Evolutionary conservation across 2,113 vertebrate genomes (phyloP).

Genomic region (Cinclus mexicanus): DNA sequence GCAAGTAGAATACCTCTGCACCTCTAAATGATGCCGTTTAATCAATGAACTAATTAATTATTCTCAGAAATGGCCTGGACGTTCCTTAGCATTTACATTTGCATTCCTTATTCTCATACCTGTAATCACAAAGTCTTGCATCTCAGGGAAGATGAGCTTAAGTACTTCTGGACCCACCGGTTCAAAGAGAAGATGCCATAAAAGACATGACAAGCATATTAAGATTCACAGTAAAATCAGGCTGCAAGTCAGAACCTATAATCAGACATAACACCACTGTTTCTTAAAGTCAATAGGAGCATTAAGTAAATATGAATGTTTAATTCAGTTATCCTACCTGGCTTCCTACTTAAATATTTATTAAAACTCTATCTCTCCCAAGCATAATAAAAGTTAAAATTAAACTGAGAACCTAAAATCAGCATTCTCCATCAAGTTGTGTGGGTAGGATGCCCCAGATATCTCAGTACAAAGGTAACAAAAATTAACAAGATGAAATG

Average conservation of each 20-base stretch:
- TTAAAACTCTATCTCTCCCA: not conserved
- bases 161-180: not conserved
- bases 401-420: not conserved
- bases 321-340: not conserved
- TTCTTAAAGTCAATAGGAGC: not conserved
- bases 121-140: not conserved
- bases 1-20: not conserved
- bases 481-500: not conserved
- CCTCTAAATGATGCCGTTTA: not conserved
- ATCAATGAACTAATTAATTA: not conserved
- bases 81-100: not conserved
- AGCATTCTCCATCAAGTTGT: not conserved
- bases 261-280: not conserved
- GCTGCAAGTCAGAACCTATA: not conserved
- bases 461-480: not conserved
- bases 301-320: constrained; percentile 28
- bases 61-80: not conserved
- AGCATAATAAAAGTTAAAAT: constrained; percentile 4
- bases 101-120: not conserved
- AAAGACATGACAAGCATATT: not conserved
- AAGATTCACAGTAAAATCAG: not conserved
- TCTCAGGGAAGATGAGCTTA: not conserved
- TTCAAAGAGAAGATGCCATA: not conserved
- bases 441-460: not conserved
- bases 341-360: constrained; percentile 27